These are phyloP conservation scores for Falco punctatus DNA, from an alignment of 2,113 vertebrate genomes.

Conservation along the genomic window DNA sequence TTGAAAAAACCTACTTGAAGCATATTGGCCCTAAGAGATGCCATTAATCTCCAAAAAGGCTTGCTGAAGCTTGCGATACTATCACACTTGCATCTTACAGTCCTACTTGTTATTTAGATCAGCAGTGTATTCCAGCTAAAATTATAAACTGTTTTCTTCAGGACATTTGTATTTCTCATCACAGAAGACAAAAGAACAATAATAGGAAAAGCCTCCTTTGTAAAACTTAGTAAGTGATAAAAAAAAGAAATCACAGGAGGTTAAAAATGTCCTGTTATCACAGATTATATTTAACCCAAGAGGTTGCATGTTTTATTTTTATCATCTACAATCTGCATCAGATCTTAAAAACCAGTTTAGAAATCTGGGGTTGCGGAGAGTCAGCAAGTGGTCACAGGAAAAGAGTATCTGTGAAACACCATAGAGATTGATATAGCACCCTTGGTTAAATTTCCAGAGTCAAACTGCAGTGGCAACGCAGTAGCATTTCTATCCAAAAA, in stretches of 20 bases:
- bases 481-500: background rate
- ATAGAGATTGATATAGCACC: background rate
- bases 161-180: constrained; percentile 23
- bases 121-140: background rate
- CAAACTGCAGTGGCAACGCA: background rate
- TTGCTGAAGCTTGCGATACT: background rate
- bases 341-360: background rate
- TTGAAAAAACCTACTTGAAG: background rate
- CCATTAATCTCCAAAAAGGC: background rate
- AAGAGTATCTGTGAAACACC: background rate
- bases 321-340: background rate
- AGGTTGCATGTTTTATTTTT: background rate
- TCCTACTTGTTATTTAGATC: background rate
- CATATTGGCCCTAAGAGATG: background rate
- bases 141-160: background rate
- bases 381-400: background rate
- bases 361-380: background rate
- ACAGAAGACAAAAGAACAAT: constrained; percentile 26
- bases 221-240: background rate
- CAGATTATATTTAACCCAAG: background rate
- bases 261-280: background rate
- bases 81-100: background rate
- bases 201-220: constrained; percentile 38
- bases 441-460: background rate
- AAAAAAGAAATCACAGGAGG: background rate